A percentile compares a stretch with the other conserved stretches of the same genome.
phyloP scores from a whole-genome alignment of 2,113 vertebrate genomes.

The Otus sunia region DNA sequence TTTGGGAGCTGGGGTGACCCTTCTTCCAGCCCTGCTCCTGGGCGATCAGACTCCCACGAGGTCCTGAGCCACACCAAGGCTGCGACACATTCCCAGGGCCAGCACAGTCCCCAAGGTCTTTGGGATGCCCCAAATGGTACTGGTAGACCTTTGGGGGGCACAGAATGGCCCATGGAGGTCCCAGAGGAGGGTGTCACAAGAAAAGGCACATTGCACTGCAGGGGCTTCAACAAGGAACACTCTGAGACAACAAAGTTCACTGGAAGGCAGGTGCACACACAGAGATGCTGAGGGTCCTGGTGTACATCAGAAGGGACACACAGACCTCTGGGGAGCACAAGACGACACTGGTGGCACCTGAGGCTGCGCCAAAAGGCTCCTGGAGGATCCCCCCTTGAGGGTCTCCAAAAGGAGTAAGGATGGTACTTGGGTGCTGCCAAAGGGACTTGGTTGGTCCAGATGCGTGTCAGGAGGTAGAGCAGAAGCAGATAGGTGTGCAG shows the following conservation, averaged over 20 bases:
- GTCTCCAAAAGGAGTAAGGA: not conserved
- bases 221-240: not conserved
- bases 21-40: not conserved
- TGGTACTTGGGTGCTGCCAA: not conserved
- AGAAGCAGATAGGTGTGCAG: rapidly evolving
- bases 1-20: not conserved
- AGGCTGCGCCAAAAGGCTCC: not conserved
- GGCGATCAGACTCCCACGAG: rapidly evolving
- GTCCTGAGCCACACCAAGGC: not conserved
- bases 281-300: not conserved
- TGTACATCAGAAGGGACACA: not conserved
- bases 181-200: not conserved
- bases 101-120: not conserved
- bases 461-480: not conserved
- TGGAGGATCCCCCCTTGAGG: not conserved
- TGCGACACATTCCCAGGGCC: not conserved
- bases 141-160: not conserved
- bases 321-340: not conserved
- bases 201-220: not conserved
- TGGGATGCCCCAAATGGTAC: not conserved
- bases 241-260: no score
- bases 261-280: rapidly evolving
- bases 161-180: not conserved
- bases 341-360: no score
- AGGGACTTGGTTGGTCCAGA: not conserved